Base-by-base conservation (phyloP, 2,888 invertebrate genomes). In the Spilarctia lutea region DNA sequence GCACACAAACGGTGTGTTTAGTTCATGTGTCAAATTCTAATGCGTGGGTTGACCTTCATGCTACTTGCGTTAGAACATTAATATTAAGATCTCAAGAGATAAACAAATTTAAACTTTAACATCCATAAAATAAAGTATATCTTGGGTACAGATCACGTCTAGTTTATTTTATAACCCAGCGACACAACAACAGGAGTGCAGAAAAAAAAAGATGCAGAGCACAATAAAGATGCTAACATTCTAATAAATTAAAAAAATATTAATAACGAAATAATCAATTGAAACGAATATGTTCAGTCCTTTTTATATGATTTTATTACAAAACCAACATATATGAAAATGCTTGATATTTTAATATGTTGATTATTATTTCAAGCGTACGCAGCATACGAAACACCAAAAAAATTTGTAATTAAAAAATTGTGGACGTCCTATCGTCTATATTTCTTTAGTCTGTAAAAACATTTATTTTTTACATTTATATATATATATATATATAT, bases 51-150 rank as follows among this genome's bases (percentile, higher is more conserved):
- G 89, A 82, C 86, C 90, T 87, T 87, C 83, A 66, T 81, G 80
- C 78, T 82, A 85, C 86, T 86, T 85, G 78, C 86, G 82, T 81
- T 45, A 81, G 84, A 83, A 83, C 75, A 79, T 84, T 79, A 84
- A 85, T 74, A 81, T 74, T 39, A 69, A 85, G 75, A 67, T 72
- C 74, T 74, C 72, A 72, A 73, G 66, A 30, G 24, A 79, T 78
- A 75, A 72, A 42, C 24, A 6, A 79, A 76, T 72, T 66, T 52
- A 63, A 39, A 83, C 72, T 65, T 65, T 75, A 79, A 75, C 39
- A 1, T 0, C 56, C 10, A 60, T 60, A 67, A 65, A 68, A 73
- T 77, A 75, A 67, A 78, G 79, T 83, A 63, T 56, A 8, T 63
- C 3, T 42, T 8, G 24, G 24, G 68, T 48, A 20, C 7, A 68